phyloP scores from a whole-genome alignment of 2,113 vertebrate species.

The Calonectris borealis region DNA sequence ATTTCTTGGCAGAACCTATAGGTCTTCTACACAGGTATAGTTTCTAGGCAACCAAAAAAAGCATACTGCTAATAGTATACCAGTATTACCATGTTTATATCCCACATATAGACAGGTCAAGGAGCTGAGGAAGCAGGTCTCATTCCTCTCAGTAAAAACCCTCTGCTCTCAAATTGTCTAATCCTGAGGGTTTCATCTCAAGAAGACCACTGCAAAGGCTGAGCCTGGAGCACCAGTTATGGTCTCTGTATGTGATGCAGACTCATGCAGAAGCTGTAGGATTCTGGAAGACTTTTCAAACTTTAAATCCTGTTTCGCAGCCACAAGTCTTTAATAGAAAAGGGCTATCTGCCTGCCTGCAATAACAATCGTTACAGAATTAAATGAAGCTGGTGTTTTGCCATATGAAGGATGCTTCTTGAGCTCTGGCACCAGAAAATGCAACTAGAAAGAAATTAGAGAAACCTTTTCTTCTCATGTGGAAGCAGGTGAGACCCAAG shows the following conservation, averaged over 20 bases:
- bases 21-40: neutral
- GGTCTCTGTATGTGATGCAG: neutral
- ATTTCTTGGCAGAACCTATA: neutral
- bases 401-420: neutral
- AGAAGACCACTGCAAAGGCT: neutral
- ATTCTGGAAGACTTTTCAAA: neutral
- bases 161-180: neutral
- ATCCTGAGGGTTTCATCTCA: neutral
- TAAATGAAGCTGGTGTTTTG: neutral
- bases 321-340: neutral
- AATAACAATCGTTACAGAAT: neutral
- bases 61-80: accelerated
- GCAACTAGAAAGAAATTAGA: neutral
- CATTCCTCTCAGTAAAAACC: neutral
- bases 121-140: neutral
- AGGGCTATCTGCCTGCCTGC: neutral
- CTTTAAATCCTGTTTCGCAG: neutral
- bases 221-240: neutral
- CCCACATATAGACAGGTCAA: accelerated
- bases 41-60: neutral
- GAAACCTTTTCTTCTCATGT: neutral
- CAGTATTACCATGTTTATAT: neutral
- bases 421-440: neutral
- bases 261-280: neutral
- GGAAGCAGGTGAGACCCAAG: neutral